These are phyloP conservation scores for Acipenser oxyrinchus DNA, from an alignment of 2,797 vertebrate genomes.

Conservation along the genomic window DNA sequence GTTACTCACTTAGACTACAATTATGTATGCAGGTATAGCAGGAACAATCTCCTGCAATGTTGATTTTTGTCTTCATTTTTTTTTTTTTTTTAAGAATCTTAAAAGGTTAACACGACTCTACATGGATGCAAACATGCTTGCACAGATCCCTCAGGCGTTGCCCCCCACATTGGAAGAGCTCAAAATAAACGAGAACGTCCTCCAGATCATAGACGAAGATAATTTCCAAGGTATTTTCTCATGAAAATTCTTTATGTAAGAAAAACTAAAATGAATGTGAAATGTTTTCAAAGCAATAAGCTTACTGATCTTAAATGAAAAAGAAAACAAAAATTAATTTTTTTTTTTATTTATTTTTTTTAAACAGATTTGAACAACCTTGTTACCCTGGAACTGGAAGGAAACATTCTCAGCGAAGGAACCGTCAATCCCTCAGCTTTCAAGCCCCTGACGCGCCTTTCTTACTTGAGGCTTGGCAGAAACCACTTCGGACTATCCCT, in stretches of 20 bases:
- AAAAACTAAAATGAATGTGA: too few species aligned
- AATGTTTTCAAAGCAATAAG: too few species aligned
- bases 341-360: slow-evolving; percentile 16
- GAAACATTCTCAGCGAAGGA: slow-evolving; percentile 80
- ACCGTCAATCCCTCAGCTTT: slow-evolving; percentile 76
- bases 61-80: not conserved
- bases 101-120: slow-evolving; percentile 83
- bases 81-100: slow-evolving; percentile 57
- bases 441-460: slow-evolving; percentile 62
- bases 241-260: not conserved
- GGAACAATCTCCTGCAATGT: too few species aligned
- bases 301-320: too few species aligned
- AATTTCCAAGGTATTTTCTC: slow-evolving; percentile 68
- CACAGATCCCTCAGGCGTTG: slow-evolving; percentile 63
- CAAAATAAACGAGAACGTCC: slow-evolving; percentile 86
- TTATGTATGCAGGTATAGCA: too few species aligned
- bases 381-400: slow-evolving; percentile 89
- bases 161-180: slow-evolving; percentile 82
- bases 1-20: too few species aligned
- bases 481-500: slow-evolving; percentile 88
- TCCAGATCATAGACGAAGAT: slow-evolving; percentile 63
- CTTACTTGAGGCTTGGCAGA: slow-evolving; percentile 78
- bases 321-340: too few species aligned
- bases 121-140: slow-evolving; percentile 82
- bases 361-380: slow-evolving; percentile 68